Evolutionary conservation across 2,113 vertebrate species (phyloP).

Genomic region (Casuarius casuarius): DNA sequence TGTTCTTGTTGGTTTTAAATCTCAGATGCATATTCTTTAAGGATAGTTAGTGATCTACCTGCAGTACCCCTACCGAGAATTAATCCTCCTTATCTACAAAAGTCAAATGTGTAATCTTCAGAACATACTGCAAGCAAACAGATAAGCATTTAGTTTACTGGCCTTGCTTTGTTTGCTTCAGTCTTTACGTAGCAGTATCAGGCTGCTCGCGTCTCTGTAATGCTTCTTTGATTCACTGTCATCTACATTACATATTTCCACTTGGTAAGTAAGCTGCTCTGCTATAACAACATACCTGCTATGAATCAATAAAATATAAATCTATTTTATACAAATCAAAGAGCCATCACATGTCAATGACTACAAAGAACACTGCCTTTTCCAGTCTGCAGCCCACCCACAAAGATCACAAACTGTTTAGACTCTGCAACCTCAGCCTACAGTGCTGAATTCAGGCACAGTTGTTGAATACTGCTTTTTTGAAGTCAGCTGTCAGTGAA

Average conservation of each 20-base stretch:
- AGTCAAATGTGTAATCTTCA: neutral
- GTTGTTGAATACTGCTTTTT: neutral
- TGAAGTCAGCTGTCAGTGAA: neutral
- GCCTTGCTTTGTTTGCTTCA: neutral
- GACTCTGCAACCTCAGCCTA: neutral
- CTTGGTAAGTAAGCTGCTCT: conserved; percentile 34
- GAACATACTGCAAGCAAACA: neutral
- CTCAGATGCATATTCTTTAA: neutral
- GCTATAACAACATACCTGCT: neutral
- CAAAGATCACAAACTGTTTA: neutral
- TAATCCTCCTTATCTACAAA: neutral
- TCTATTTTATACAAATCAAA: conserved; percentile 27
- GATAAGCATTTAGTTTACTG: neutral
- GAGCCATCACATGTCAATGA: neutral
- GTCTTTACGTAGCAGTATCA: neutral
- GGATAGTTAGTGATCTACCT: neutral
- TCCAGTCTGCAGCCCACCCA: neutral
- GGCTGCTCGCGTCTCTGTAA: neutral
- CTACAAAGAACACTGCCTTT: neutral
- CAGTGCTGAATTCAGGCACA: neutral
- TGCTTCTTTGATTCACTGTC: conserved; percentile 4
- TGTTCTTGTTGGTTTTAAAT: neutral
- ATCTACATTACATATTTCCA: conserved; percentile 3
- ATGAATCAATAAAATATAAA: conserved; percentile 43
- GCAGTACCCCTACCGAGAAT: neutral